A percentile compares a stretch with the other conserved stretches of the same genome.
These are phyloP conservation scores for Clostera curtula DNA, from an alignment of 2,888 invertebrate species.

Conservation along the genomic window DNA sequence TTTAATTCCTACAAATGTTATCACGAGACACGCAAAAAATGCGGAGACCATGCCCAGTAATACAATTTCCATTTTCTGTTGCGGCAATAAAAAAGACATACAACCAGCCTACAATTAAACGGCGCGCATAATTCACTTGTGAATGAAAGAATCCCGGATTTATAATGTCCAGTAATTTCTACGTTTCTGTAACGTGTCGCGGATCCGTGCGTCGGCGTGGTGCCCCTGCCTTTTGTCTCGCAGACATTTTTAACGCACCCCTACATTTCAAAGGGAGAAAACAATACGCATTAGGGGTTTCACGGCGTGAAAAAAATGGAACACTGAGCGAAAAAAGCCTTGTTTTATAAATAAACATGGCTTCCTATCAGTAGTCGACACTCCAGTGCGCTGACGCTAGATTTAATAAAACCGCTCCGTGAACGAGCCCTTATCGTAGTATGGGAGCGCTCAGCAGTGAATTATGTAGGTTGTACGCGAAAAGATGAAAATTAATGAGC, in stretches of 20 bases:
- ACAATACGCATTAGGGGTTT: constrained; percentile 39
- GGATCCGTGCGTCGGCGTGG: constrained; percentile 26
- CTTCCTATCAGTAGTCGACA: constrained; percentile 66
- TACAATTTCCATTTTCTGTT: neutral
- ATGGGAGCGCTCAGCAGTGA: constrained; percentile 69
- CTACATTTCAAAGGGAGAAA: constrained; percentile 39
- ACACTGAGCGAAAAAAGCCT: constrained; percentile 57
- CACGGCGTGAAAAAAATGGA: constrained; percentile 41
- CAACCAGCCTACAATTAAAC: constrained; percentile 27
- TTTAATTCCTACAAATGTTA: too few relatives aligned
- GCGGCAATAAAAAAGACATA: constrained; percentile 2
- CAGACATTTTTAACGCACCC: constrained; percentile 44
- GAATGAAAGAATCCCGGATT: constrained; percentile 31
- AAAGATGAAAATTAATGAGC: constrained; percentile 74
- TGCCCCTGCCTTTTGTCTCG: constrained; percentile 31
- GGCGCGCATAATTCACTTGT: constrained; percentile 28
- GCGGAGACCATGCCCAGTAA: constrained; percentile 4
- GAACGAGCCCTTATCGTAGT: constrained; percentile 65
- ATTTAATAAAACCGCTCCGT: constrained; percentile 62
- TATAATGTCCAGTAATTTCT: constrained; percentile 31
- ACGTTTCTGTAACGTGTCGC: constrained; percentile 32
- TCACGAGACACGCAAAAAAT: too few relatives aligned
- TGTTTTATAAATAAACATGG: constrained; percentile 70
- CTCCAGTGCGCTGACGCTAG: constrained; percentile 59
- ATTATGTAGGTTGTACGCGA: constrained; percentile 64